Evolutionary conservation across 2,113 vertebrate species (phyloP).

Genomic region (Fukomys damarensis): DNA sequence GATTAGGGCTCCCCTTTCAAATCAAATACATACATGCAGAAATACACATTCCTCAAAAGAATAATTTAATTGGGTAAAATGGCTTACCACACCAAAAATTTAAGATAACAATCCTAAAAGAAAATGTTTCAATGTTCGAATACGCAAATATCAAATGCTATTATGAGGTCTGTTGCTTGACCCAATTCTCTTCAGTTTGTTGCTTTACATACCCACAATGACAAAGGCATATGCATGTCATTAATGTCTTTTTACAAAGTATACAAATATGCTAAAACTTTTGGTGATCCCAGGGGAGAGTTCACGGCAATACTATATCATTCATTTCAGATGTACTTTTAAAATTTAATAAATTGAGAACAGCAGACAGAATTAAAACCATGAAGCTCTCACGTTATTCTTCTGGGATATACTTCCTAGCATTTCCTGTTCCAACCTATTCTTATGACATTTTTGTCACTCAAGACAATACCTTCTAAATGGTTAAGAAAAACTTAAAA

Average conservation of each 20-base stretch:
- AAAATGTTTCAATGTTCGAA: neutral
- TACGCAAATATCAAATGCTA: conserved; percentile 35
- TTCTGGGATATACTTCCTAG: conserved; percentile 70
- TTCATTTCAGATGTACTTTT: conserved; percentile 53
- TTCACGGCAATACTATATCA: neutral
- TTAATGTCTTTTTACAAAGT: conserved; percentile 20
- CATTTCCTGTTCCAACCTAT: conserved; percentile 64
- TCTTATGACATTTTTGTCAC: conserved; percentile 70
- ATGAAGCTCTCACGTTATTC: conserved; percentile 80
- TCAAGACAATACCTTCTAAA: conserved; percentile 77
- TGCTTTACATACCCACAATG: conserved; percentile 3
- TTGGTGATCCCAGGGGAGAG: conserved; percentile 17
- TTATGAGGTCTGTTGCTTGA: conserved; percentile 16
- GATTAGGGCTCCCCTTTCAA: conserved; percentile 54
- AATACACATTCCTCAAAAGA: neutral
- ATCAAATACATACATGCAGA: neutral
- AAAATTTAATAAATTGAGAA: conserved; percentile 74
- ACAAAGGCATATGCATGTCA: neutral
- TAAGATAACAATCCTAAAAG: conserved; percentile 37
- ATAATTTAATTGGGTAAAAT: neutral
- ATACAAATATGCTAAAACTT: conserved; percentile 20
- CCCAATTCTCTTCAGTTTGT: neutral
- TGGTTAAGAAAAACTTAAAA: conserved; percentile 67
- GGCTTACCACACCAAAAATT: neutral
- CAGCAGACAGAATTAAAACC: conserved; percentile 75